Conservation (phyloP, 2,113 vertebrate genomes). For the Myotis yumanensis region DNA sequence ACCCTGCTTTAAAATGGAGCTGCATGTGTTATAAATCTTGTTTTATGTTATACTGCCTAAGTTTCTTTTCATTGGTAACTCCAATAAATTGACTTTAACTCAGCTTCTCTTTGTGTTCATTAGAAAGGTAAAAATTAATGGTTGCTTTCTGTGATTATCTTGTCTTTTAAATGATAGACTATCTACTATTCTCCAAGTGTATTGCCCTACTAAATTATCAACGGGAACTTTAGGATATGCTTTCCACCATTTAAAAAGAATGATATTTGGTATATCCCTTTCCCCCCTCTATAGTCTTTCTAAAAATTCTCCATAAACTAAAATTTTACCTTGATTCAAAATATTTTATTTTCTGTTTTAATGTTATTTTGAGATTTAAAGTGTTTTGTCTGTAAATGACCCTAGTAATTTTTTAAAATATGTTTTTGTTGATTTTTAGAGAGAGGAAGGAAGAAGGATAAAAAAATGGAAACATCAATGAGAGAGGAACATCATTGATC, state of each 20-base stretch:
- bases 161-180: slow-evolving; percentile 45
- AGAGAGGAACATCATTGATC: too few species aligned
- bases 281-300: background rate
- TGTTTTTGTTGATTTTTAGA: too few species aligned
- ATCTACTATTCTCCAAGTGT: slow-evolving; percentile 12
- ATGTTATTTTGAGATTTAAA: background rate
- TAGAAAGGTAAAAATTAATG: slow-evolving; percentile 50
- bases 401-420: background rate
- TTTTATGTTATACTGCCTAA: background rate
- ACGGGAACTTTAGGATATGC: background rate
- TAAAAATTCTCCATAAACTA: background rate
- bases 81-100: slow-evolving; percentile 36
- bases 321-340: background rate
- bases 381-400: background rate
- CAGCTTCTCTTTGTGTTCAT: slow-evolving; percentile 52
- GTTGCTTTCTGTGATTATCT: slow-evolving; percentile 41
- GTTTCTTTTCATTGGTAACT: slow-evolving; percentile 44
- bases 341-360: background rate
- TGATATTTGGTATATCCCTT: background rate
- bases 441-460: too few species aligned
- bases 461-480: too few species aligned
- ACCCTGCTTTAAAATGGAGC: slow-evolving; percentile 27
- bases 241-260: background rate
- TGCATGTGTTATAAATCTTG: background rate
- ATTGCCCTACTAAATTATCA: slow-evolving; percentile 30